Evolutionary conservation across 2,113 vertebrate genomes (phyloP).

Genomic region (Tragelaphus imberbis): DNA sequence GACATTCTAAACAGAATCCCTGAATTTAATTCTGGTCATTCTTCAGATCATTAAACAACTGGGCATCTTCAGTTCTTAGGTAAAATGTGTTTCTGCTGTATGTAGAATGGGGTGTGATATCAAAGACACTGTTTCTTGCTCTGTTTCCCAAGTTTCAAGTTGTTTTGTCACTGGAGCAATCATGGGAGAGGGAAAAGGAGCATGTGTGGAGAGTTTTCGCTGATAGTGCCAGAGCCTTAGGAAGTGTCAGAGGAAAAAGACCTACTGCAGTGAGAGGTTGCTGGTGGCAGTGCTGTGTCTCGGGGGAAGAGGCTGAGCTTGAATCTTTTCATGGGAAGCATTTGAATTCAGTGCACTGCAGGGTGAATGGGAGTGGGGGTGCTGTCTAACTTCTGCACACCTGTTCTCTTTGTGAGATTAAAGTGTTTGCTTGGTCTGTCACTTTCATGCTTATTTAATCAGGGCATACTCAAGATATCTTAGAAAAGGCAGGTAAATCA

Average conservation of each 20-base stretch:
- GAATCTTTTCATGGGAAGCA: neutral
- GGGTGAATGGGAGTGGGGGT: rapidly evolving
- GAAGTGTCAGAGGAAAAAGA: neutral
- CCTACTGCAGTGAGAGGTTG: neutral
- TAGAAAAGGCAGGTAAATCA: constrained; percentile 61
- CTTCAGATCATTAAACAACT: neutral
- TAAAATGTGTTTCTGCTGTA: neutral
- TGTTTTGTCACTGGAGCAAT: neutral
- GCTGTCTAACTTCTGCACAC: neutral
- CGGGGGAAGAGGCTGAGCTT: neutral
- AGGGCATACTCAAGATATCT: constrained; percentile 29
- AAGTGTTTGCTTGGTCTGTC: constrained; percentile 46
- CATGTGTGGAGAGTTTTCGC: neutral
- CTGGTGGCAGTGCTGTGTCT: neutral
- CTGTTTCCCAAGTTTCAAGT: neutral
- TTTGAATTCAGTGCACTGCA: neutral
- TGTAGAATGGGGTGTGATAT: neutral
- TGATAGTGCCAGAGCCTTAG: neutral
- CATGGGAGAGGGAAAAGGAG: neutral
- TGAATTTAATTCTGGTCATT: neutral
- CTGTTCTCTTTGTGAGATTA: constrained; percentile 28
- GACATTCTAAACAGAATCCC: neutral
- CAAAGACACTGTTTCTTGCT: neutral
- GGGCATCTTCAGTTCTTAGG: neutral
- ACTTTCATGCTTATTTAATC: constrained; percentile 64